A percentile compares a stretch with the other conserved stretches of the same genome.
phyloP scores from a whole-genome alignment of 2,888 invertebrate species.

The Endotricha flammealis region DNA sequence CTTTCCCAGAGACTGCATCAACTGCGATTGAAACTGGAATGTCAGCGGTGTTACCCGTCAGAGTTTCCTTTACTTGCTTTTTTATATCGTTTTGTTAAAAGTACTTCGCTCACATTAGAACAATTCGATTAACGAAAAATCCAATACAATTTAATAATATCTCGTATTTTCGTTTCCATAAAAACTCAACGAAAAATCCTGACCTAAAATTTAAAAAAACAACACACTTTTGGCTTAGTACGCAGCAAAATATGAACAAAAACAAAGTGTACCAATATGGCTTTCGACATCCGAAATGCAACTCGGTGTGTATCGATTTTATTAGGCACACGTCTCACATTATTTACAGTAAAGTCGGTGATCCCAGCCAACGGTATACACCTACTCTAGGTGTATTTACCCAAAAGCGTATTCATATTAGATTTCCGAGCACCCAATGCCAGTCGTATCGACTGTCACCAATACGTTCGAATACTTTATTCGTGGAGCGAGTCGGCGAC shows the following conservation, averaged over 20 bases:
- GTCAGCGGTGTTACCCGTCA: too few relatives aligned
- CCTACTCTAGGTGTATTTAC: conserved; percentile 53
- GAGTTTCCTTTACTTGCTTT: too few relatives aligned
- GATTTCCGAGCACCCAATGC: conserved; percentile 67
- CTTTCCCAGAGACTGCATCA: too few relatives aligned
- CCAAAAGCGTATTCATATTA: conserved; percentile 75
- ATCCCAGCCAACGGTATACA: conserved; percentile 45
- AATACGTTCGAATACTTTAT: conserved; percentile 55
- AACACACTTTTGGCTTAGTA: too few relatives aligned
- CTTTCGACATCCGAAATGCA: conserved; percentile 5
- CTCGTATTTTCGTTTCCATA: too few relatives aligned
- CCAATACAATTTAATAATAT: too few relatives aligned
- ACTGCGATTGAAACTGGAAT: too few relatives aligned
- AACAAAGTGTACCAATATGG: conserved; percentile 3
- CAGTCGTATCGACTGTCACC: conserved; percentile 20
- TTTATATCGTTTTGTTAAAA: too few relatives aligned
- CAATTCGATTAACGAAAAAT: too few relatives aligned
- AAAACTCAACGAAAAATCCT: too few relatives aligned
- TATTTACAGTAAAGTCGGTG: conserved; percentile 47
- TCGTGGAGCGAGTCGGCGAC: conserved; percentile 59
- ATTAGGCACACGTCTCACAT: conserved; percentile 46
- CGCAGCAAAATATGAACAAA: conserved; percentile 6
- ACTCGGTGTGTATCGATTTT: conserved; percentile 31
- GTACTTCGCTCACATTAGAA: too few relatives aligned
- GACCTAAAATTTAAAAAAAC: too few relatives aligned